Evolutionary conservation across 1,140 invertebrate species (phyloP).

Genomic region (Frieseomelitta varia): DNA sequence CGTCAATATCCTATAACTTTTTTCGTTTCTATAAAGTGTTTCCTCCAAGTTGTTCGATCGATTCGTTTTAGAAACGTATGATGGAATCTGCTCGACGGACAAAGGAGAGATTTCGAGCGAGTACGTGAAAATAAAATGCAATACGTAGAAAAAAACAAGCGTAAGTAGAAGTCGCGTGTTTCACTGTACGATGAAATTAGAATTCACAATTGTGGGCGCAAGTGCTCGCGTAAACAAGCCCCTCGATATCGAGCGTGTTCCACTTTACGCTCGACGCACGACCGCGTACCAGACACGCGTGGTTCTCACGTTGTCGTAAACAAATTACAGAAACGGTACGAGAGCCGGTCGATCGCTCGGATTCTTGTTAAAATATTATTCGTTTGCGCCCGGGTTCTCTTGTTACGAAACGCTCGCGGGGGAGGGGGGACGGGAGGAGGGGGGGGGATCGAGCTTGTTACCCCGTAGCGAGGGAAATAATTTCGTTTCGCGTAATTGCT

Average conservation of each 20-base stretch:
- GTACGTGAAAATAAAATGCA: no score
- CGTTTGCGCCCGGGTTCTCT: neutral
- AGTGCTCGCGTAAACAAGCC: neutral
- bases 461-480: slow-evolving; percentile 1
- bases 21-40: no score
- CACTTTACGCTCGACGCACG: neutral
- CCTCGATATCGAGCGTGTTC: slow-evolving; percentile 5
- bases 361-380: slow-evolving; percentile 31
- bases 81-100: no score
- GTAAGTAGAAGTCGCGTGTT: no score
- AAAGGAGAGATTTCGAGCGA: no score
- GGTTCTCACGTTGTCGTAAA: neutral
- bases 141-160: no score
- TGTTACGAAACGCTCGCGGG: slow-evolving; percentile 12
- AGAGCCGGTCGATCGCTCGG: neutral
- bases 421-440: no score
- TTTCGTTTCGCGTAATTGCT: slow-evolving; percentile 43
- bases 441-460: slow-evolving; percentile 29
- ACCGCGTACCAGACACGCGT: neutral
- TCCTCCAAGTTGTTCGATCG: no score
- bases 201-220: no score
- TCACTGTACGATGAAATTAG: no score
- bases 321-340: neutral
- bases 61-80: no score
- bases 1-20: no score